Conservation (phyloP, 1,140 invertebrate species). For the Hydropsyche tenuis region DNA sequence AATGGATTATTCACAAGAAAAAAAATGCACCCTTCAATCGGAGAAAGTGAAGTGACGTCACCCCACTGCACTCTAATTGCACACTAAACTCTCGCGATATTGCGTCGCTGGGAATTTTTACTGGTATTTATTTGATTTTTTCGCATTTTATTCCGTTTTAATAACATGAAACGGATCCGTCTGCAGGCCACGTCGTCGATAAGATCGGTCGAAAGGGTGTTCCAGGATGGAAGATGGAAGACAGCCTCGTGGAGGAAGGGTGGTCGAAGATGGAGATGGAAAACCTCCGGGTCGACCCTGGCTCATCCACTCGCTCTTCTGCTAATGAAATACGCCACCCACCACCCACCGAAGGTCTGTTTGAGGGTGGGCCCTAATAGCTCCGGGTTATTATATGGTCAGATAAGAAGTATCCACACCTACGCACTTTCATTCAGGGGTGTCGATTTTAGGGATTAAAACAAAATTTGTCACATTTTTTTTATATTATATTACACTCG, state of each 20-base stretch:
- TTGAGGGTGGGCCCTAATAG: slow-evolving; percentile 44
- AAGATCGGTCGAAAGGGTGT: slow-evolving; percentile 1
- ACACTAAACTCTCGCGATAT: background rate
- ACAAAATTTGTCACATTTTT: too few species aligned
- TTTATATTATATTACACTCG: too few species aligned
- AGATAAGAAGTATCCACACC: slow-evolving; percentile 50
- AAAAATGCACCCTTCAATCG: slow-evolving; percentile 1
- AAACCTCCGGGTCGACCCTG: background rate
- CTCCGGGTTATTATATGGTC: slow-evolving; percentile 49
- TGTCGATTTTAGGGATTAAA: too few species aligned
- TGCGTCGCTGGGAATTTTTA: background rate
- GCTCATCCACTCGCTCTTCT: slow-evolving; percentile 37
- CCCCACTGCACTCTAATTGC: background rate
- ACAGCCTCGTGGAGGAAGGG: background rate
- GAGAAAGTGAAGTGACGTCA: slow-evolving; percentile 13
- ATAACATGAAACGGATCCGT: too few species aligned
- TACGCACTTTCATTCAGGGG: slow-evolving; percentile 9
- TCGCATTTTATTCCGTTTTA: too few species aligned
- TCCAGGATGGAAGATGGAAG: background rate
- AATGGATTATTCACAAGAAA: background rate
- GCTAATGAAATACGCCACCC: slow-evolving; percentile 48
- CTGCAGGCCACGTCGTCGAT: background rate
- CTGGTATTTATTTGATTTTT: too few species aligned
- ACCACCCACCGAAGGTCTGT: background rate
- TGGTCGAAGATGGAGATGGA: background rate